Conservation (phyloP, 2,888 invertebrate species). For the Melanostoma scalare region DNA sequence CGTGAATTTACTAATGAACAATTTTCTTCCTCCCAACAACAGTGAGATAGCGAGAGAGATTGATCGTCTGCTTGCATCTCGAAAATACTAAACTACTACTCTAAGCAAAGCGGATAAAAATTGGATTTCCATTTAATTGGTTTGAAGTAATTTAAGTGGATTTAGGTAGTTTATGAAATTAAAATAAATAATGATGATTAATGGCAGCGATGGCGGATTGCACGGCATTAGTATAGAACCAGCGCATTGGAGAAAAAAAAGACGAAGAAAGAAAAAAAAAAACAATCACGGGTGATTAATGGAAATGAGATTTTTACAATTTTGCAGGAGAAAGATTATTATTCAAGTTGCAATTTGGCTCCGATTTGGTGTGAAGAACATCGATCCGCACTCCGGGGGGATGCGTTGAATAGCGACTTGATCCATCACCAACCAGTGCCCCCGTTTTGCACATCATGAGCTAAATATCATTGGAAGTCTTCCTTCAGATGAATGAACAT, state of each 20-base stretch:
- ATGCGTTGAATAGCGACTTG: constrained; percentile 11
- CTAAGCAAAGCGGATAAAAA: constrained; percentile 7
- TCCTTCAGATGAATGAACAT: too few relatives aligned
- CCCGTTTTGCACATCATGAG: too few relatives aligned
- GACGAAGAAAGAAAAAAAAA: not conserved
- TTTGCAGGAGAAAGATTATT: constrained; percentile 31
- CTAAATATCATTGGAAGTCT: too few relatives aligned
- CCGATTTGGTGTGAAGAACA: constrained; percentile 37
- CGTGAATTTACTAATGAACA: constrained; percentile 48
- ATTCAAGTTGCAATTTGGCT: constrained; percentile 18
- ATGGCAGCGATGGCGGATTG: constrained; percentile 34
- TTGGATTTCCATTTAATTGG: constrained; percentile 32
- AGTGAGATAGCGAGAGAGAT: not conserved
- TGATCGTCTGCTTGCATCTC: constrained; percentile 9
- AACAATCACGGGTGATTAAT: constrained; percentile 46
- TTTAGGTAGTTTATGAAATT: constrained; percentile 34
- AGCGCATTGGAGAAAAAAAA: not conserved
- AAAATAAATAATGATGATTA: constrained; percentile 52
- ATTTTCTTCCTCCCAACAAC: not conserved
- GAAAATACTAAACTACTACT: constrained; percentile 1
- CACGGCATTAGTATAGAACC: not conserved
- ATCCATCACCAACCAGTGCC: not conserved
- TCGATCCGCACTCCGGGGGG: not conserved
- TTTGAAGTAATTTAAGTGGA: constrained; percentile 39
- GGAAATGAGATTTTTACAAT: constrained; percentile 45